phyloP scores from a whole-genome alignment of 2,797 vertebrate species.

The Benthosema pterotum region DNA sequence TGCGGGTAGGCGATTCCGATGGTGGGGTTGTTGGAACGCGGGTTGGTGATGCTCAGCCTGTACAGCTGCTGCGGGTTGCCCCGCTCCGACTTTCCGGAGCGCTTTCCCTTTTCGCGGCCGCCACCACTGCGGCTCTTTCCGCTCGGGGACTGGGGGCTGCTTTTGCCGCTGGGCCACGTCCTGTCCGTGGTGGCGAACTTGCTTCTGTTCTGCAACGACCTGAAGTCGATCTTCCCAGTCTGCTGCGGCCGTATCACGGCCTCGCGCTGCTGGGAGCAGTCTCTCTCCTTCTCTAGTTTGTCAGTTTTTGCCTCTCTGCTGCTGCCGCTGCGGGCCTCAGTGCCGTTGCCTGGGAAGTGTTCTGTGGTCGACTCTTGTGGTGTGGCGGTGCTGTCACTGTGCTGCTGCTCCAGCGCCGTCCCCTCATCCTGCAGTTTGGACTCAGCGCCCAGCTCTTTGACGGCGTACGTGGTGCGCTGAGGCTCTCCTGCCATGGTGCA shows the following conservation, averaged over 20 bases:
- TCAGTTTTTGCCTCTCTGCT: constrained; percentile 63
- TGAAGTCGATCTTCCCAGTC: constrained; percentile 88
- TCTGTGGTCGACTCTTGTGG: constrained; percentile 79
- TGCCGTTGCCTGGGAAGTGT: constrained; percentile 72
- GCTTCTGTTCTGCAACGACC: constrained; percentile 83
- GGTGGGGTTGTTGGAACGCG: constrained; percentile 85
- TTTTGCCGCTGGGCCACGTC: constrained; percentile 84
- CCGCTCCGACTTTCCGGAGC: constrained; percentile 82
- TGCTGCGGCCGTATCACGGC: constrained; percentile 90
- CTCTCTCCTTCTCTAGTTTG: constrained; percentile 82
- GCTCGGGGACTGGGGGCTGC: constrained; percentile 81
- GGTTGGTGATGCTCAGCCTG: constrained; percentile 84
- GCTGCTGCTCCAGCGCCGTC: constrained; percentile 77
- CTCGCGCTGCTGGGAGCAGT: constrained; percentile 87
- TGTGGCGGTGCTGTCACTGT: constrained; percentile 79
- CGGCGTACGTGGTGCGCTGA: constrained; percentile 84
- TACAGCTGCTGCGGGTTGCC: constrained; percentile 89
- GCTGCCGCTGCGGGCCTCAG: constrained; percentile 68
- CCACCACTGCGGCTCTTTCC: constrained; percentile 82
- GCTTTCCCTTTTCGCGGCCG: constrained; percentile 81
- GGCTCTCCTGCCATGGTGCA: constrained; percentile 93
- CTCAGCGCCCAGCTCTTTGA: constrained; percentile 79
- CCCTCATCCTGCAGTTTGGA: constrained; percentile 84
- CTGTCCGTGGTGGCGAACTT: constrained; percentile 81
- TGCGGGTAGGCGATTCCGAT: constrained; percentile 91